Conservation (phyloP, 2,888 invertebrate genomes). For the Phymatocera aterrima region DNA sequence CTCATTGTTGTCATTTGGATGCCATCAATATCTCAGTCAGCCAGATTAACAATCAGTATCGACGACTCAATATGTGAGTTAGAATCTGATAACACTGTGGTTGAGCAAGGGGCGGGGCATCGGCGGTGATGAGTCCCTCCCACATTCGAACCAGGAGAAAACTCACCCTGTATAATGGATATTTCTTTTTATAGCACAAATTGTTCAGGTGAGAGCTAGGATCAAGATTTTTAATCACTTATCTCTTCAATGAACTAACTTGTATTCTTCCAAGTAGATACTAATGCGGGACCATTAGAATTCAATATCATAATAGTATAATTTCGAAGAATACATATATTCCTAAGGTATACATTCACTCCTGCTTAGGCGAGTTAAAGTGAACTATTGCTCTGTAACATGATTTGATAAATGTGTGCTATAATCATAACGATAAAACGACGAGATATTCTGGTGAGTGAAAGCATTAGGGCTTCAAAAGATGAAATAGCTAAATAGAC, state of each 20-base stretch:
- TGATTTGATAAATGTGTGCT: conserved; percentile 32
- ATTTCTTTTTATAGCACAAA: neutral
- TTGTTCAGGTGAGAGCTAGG: neutral
- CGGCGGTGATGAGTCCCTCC: no score
- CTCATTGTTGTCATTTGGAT: no score
- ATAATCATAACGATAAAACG: conserved; percentile 31
- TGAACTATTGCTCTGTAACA: conserved; percentile 5
- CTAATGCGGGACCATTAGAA: neutral
- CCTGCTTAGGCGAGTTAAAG: neutral
- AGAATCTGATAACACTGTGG: no score
- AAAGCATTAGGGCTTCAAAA: conserved; percentile 15
- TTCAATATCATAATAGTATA: neutral
- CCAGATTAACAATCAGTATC: no score
- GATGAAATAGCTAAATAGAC: conserved; percentile 34
- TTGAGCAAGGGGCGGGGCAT: no score
- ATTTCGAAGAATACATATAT: conserved; percentile 8
- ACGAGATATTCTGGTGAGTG: conserved; percentile 11
- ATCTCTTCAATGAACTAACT: neutral
- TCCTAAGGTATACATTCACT: conserved; percentile 8
- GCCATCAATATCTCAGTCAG: no score
- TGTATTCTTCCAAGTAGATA: neutral
- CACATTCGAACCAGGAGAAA: no score
- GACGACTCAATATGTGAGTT: no score
- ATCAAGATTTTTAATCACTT: neutral
- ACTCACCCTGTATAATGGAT: no score